These are phyloP conservation scores for Drosophila virilis DNA, from an alignment of 1,140 invertebrate genomes.

Conservation along the genomic window DNA sequence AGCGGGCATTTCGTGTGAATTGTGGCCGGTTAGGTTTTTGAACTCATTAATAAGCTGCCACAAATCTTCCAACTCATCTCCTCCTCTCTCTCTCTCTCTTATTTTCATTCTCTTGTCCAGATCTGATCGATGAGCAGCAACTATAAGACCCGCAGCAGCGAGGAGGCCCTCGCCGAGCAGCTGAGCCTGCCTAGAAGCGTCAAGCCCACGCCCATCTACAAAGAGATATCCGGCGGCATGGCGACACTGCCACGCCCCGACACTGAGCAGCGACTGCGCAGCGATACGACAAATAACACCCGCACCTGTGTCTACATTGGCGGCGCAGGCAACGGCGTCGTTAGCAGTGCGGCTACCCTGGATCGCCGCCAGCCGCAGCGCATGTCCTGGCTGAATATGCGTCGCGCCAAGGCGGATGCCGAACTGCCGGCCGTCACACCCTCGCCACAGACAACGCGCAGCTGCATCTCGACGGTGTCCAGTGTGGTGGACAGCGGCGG, in stretches of 20 bases:
- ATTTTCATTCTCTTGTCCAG: constrained; percentile 21
- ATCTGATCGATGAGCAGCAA: constrained; percentile 75
- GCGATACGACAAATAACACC: constrained; percentile 50
- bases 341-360: constrained; percentile 52
- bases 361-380: constrained; percentile 76
- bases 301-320: constrained; percentile 78
- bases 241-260: constrained; percentile 64
- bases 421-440: constrained; percentile 67
- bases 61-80: neutral
- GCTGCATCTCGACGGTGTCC: constrained; percentile 79
- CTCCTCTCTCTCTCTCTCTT: constrained; percentile 11
- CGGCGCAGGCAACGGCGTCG: constrained; percentile 38
- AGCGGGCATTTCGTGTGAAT: constrained; percentile 65
- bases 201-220: constrained; percentile 50
- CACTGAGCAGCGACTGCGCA: constrained; percentile 60
- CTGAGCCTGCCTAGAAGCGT: constrained; percentile 56
- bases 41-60: constrained; percentile 50
- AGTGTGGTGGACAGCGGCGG: constrained; percentile 75
- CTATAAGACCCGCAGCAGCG: constrained; percentile 61
- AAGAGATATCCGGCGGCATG: constrained; percentile 69
- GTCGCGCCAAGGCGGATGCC: constrained; percentile 62
- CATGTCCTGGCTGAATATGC: constrained; percentile 81
- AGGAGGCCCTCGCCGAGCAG: constrained; percentile 74
- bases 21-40: constrained; percentile 46
- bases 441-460: constrained; percentile 77